These are phyloP conservation scores for Dasypus novemcinctus DNA, from an alignment of 2,113 vertebrate species.

Conservation along the genomic window DNA sequence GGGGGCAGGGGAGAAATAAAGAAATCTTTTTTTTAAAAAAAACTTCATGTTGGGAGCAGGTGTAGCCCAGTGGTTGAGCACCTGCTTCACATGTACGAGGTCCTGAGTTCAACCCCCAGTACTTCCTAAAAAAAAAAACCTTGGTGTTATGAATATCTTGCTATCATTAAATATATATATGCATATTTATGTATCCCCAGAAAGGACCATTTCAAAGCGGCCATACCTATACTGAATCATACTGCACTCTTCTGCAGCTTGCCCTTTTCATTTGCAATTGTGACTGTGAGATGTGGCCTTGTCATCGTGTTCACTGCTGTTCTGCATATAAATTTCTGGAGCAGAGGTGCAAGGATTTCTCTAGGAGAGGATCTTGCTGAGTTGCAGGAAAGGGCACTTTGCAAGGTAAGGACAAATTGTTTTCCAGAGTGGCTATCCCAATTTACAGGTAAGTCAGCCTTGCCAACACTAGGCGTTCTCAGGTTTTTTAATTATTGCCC, in stretches of 20 bases:
- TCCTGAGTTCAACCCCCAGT: too few species aligned
- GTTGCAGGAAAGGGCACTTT: not conserved
- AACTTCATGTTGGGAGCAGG: too few species aligned
- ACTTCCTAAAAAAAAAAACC: not conserved
- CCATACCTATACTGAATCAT: not conserved
- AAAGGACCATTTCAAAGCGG: not conserved
- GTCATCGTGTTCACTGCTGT: not conserved
- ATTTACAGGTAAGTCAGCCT: not conserved
- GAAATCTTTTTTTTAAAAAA: too few species aligned
- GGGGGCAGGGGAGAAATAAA: too few species aligned
- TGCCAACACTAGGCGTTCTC: not conserved
- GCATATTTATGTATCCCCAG: not conserved
- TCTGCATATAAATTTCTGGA: not conserved
- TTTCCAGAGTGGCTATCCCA: not conserved
- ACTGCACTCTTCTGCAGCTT: too few species aligned
- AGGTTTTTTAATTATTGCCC: not conserved
- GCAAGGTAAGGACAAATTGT: not conserved
- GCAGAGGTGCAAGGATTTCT: not conserved
- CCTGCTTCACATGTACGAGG: too few species aligned
- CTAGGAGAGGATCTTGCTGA: not conserved
- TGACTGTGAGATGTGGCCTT: not conserved
- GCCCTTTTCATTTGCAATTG: not conserved
- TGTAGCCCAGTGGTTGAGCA: too few species aligned
- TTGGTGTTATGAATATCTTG: not conserved
- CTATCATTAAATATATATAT: not conserved